These are phyloP conservation scores for Sarcophaga variegata DNA, from an alignment of 2,888 invertebrate genomes.

Conservation along the genomic window DNA sequence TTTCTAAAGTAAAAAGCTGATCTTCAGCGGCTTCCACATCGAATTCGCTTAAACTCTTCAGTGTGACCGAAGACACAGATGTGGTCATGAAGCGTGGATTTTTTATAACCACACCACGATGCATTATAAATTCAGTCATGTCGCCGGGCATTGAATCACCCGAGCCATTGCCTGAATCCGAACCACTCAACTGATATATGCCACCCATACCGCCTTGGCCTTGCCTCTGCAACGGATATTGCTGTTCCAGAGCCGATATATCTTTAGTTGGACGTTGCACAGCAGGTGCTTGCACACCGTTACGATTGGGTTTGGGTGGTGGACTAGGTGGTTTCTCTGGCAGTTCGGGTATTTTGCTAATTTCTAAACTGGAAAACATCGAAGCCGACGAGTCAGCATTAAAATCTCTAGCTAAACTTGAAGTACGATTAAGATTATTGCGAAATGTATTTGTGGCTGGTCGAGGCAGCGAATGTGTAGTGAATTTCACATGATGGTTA, in stretches of 20 bases:
- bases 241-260: slow-evolving; percentile 76
- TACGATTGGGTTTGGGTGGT: slow-evolving; percentile 84
- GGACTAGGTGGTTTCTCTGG: slow-evolving; percentile 82
- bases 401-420: slow-evolving; percentile 75
- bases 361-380: slow-evolving; percentile 84
- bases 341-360: slow-evolving; percentile 83
- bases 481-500: slow-evolving; percentile 82
- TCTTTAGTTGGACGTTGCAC: slow-evolving; percentile 78
- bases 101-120: slow-evolving; percentile 86
- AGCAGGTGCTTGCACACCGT: background rate
- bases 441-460: slow-evolving; percentile 81
- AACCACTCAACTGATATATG: slow-evolving; percentile 91
- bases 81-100: slow-evolving; percentile 86
- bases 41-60: slow-evolving; percentile 86
- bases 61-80: slow-evolving; percentile 86
- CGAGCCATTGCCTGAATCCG: slow-evolving; percentile 94
- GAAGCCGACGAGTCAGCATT: slow-evolving; percentile 82
- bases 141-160: slow-evolving; percentile 89
- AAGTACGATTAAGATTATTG: slow-evolving; percentile 84
- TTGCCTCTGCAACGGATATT: slow-evolving; percentile 79
- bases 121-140: slow-evolving; percentile 74
- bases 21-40: slow-evolving; percentile 87
- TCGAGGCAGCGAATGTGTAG: slow-evolving; percentile 84
- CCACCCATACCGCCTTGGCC: slow-evolving; percentile 83
- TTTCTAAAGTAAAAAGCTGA: slow-evolving; percentile 84